A percentile compares a stretch with the other conserved stretches of the same genome.
These are phyloP conservation scores for Hirtodrosophila histrioides DNA, from an alignment of 2,888 invertebrate species.

Conservation along the genomic window DNA sequence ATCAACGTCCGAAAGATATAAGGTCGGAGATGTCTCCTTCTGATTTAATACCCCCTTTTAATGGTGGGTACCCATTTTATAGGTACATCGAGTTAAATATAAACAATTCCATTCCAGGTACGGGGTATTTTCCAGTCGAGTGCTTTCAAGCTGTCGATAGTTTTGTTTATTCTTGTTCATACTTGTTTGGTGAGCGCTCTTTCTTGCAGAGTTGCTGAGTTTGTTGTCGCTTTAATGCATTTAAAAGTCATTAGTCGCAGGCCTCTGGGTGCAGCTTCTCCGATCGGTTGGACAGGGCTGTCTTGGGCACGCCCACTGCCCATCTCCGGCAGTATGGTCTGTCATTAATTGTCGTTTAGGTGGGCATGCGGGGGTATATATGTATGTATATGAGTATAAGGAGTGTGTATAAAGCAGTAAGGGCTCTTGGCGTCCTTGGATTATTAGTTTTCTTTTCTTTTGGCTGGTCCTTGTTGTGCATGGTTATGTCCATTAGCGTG, in stretches of 20 bases:
- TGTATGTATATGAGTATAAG: slow-evolving; percentile 14
- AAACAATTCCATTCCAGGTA: no score
- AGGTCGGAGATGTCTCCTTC: no score
- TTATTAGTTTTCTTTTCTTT: slow-evolving; percentile 2
- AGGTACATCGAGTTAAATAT: no score
- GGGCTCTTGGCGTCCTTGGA: slow-evolving; percentile 14
- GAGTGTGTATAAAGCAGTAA: slow-evolving; percentile 8
- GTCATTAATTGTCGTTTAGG: slow-evolving; percentile 73
- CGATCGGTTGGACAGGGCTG: slow-evolving; percentile 14
- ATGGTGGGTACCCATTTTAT: no score
- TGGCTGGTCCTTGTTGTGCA: slow-evolving; percentile 21
- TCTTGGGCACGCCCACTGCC: slow-evolving; percentile 39
- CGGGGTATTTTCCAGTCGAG: neutral
- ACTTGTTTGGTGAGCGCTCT: slow-evolving; percentile 3
- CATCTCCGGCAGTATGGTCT: slow-evolving; percentile 53
- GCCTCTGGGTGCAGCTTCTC: slow-evolving; percentile 45
- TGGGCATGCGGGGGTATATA: slow-evolving; percentile 4
- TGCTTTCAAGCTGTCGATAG: neutral
- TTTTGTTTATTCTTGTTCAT: slow-evolving; percentile 22
- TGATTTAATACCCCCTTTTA: no score
- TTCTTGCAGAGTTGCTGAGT: slow-evolving; percentile 8
- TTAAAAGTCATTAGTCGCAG: slow-evolving; percentile 74
- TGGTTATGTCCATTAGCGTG: slow-evolving; percentile 69
- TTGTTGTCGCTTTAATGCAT: slow-evolving; percentile 61
- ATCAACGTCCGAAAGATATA: no score